Evolutionary conservation across 2,113 vertebrate genomes (phyloP).

Genomic region (Origma solitaria): DNA sequence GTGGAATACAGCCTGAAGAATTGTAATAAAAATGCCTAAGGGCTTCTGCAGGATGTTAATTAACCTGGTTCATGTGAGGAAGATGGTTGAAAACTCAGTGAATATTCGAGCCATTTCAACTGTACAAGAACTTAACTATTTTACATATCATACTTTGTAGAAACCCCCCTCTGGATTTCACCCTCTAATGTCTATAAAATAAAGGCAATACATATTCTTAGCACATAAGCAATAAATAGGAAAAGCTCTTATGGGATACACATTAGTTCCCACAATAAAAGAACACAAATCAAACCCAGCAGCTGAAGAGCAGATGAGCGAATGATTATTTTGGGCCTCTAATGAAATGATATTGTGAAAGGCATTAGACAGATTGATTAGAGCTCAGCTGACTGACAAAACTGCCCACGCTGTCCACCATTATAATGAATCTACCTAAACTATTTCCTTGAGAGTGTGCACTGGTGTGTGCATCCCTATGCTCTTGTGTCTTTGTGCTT

Average conservation of each 20-base stretch:
- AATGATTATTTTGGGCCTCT: conserved; percentile 42
- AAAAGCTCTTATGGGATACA: conserved; percentile 14
- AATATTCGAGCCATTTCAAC: conserved; percentile 34
- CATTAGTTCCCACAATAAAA: conserved; percentile 34
- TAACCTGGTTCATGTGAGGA: conserved; percentile 6
- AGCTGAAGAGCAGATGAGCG: conserved; percentile 15
- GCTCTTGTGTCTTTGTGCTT: neutral
- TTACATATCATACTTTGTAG: neutral
- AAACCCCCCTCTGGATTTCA: conserved; percentile 12
- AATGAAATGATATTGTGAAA: conserved; percentile 47
- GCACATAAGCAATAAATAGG: conserved; percentile 54
- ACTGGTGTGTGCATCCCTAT: neutral
- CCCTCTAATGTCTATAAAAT: conserved; percentile 16
- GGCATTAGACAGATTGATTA: conserved; percentile 50
- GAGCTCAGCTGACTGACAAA: conserved; percentile 18
- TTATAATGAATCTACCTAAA: neutral
- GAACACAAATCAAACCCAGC: conserved; percentile 44
- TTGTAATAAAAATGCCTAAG: conserved; percentile 27
- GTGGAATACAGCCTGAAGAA: conserved; percentile 7
- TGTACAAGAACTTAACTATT: conserved; percentile 17
- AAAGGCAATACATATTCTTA: conserved; percentile 45
- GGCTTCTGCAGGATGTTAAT: conserved; percentile 43
- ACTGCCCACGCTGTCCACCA: neutral
- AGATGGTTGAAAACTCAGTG: conserved; percentile 10
- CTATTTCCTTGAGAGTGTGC: neutral